A percentile compares a stretch with the other conserved stretches of the same genome.
phyloP scores from a whole-genome alignment of 2,888 invertebrate genomes.

The Sinhomidia bicolor region DNA sequence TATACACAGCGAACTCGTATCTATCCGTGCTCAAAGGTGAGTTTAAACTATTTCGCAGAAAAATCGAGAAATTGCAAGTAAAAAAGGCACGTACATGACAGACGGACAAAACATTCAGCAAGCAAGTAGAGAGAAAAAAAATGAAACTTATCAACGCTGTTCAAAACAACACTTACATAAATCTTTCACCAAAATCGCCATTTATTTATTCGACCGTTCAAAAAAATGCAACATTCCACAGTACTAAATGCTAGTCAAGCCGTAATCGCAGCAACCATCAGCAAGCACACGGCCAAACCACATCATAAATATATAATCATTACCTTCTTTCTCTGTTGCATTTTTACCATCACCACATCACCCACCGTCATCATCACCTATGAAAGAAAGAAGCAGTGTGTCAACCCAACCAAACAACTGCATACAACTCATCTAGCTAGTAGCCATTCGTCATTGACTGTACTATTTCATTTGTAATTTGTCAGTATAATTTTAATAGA shows the following conservation, averaged over 20 bases:
- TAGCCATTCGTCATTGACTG: no score
- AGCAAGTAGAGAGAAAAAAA: not conserved
- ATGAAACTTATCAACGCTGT: not conserved
- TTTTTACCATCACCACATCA: not conserved
- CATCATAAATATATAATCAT: not conserved
- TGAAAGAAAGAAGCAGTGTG: not conserved
- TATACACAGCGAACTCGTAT: no score
- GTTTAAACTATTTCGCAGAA: not conserved
- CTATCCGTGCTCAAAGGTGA: not conserved
- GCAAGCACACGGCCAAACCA: not conserved
- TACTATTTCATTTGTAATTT: no score
- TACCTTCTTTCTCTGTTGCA: not conserved
- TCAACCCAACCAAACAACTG: no score
- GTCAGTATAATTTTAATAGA: no score
- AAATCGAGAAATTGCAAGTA: not conserved
- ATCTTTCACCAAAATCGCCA: not conserved
- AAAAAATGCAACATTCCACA: not conserved
- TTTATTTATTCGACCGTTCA: not conserved
- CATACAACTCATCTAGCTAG: no score
- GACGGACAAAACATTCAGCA: constrained; percentile 8
- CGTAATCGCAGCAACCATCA: not conserved
- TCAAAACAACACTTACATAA: constrained; percentile 18
- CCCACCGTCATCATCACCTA: no score
- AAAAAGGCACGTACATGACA: not conserved
- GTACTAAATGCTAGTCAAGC: not conserved